phyloP scores from a whole-genome alignment of 2,113 vertebrate species.

The Rhinoderma darwinii region DNA sequence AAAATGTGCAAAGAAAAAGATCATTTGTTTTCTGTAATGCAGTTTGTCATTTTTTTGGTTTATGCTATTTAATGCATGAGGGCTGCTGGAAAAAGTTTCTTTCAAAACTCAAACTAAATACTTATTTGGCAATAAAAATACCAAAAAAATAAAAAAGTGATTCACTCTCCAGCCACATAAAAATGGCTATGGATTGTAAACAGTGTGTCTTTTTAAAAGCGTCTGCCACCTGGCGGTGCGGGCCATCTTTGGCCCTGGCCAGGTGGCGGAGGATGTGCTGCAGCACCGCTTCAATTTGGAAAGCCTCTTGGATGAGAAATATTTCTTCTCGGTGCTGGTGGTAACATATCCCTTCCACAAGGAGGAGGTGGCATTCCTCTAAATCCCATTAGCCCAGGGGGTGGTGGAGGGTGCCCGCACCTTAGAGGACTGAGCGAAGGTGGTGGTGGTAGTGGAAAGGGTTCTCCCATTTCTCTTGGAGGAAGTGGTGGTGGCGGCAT shows the following conservation, averaged over 20 bases:
- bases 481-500: constrained; percentile 58
- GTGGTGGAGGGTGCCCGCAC: constrained; percentile 67
- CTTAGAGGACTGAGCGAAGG: neutral
- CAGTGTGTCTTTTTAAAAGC: constrained; percentile 76
- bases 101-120: constrained; percentile 52
- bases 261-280: constrained; percentile 75
- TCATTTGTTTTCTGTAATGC: constrained; percentile 45
- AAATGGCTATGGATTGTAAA: constrained; percentile 66
- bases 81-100: constrained; percentile 63
- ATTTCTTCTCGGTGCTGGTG: constrained; percentile 61
- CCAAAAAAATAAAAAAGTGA: neutral
- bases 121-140: constrained; percentile 43
- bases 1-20: constrained; percentile 68
- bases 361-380: constrained; percentile 71
- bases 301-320: too few species aligned
- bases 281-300: constrained; percentile 79
- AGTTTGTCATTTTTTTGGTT: constrained; percentile 10
- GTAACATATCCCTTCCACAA: constrained; percentile 65
- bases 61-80: constrained; percentile 65
- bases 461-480: constrained; percentile 66
- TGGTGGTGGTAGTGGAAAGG: constrained; percentile 65
- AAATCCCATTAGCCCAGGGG: constrained; percentile 69
- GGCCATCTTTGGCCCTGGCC: constrained; percentile 81
- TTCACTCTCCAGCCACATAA: constrained; percentile 55
- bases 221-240: constrained; percentile 77